A percentile compares a stretch with the other conserved stretches of the same genome.
These are phyloP conservation scores for Trichopria drosophilae DNA, from an alignment of 2,888 invertebrate genomes.

Conservation along the genomic window DNA sequence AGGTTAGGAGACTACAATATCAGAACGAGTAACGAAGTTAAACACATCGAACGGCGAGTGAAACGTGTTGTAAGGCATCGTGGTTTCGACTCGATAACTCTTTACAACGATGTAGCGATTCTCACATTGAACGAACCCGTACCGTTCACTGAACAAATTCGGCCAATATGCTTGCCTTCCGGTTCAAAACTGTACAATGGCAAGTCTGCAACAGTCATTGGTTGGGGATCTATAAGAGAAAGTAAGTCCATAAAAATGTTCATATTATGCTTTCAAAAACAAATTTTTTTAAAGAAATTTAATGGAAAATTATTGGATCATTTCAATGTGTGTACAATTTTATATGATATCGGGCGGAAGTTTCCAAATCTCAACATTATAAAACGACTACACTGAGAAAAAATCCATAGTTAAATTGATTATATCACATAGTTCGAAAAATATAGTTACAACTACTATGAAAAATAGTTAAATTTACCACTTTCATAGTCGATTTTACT, in stretches of 20 bases:
- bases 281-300: not conserved
- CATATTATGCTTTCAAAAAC: too few species aligned
- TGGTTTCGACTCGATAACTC: conserved; percentile 79
- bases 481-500: too few species aligned
- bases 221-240: conserved; percentile 84
- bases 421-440: too few species aligned
- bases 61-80: conserved; percentile 83
- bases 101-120: conserved; percentile 85
- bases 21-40: conserved; percentile 72
- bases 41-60: conserved; percentile 77
- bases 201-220: conserved; percentile 77
- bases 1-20: conserved; percentile 84
- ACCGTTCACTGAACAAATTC: conserved; percentile 70
- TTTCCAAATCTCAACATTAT: too few species aligned
- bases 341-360: too few species aligned
- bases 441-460: too few species aligned
- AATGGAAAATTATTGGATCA: too few species aligned
- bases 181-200: conserved; percentile 69
- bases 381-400: too few species aligned
- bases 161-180: conserved; percentile 77
- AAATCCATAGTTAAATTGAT: too few species aligned
- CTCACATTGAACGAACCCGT: conserved; percentile 79
- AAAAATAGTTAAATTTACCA: too few species aligned
- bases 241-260: conserved; percentile 68
- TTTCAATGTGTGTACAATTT: too few species aligned